phyloP scores from a whole-genome alignment of 2,113 vertebrate genomes.

The Stercorarius parasiticus region DNA sequence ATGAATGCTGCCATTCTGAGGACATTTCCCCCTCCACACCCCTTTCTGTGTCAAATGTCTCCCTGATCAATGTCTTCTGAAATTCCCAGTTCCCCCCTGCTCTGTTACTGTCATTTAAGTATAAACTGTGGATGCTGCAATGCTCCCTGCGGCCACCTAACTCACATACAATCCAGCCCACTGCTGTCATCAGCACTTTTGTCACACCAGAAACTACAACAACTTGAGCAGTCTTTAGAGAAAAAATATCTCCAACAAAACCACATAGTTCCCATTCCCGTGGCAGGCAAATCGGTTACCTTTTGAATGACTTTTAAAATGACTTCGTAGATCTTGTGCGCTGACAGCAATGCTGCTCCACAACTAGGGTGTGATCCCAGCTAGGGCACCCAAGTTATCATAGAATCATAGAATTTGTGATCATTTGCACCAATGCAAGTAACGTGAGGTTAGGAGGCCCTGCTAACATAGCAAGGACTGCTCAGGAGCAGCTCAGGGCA shows the following conservation, averaged over 20 bases:
- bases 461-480: background rate
- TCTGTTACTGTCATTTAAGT: background rate
- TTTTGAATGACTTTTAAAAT: background rate
- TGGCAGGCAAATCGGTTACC: background rate
- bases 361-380: background rate
- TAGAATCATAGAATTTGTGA: background rate
- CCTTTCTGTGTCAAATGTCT: background rate
- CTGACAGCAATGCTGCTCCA: background rate
- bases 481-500: background rate
- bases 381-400: background rate
- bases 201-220: background rate
- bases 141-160: background rate
- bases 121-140: background rate
- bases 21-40: background rate
- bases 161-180: background rate
- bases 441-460: background rate
- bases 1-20: background rate
- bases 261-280: background rate
- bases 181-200: background rate
- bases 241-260: background rate
- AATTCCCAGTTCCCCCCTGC: background rate
- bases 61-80: background rate
- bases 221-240: background rate
- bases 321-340: background rate
- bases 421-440: background rate